These are phyloP conservation scores for Cossypha polioptera DNA, from an alignment of 2,797 vertebrate species.

Conservation along the genomic window DNA sequence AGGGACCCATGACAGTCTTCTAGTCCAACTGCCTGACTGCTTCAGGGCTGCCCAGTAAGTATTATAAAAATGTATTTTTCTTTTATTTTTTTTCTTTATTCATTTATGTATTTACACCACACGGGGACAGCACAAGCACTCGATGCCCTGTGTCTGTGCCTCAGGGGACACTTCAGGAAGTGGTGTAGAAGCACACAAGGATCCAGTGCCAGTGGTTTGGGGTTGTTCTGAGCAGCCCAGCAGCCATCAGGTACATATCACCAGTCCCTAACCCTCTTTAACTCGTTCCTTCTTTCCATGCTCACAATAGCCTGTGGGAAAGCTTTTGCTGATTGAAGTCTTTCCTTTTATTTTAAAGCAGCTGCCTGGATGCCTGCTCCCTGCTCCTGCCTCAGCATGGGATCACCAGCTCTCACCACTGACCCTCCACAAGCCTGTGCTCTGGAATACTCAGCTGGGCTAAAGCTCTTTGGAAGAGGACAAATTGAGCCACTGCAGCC, in stretches of 20 bases:
- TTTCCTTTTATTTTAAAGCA: not conserved
- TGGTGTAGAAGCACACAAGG: not conserved
- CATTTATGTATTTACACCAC: not conserved
- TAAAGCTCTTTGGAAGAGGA: not conserved
- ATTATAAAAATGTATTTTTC: not conserved
- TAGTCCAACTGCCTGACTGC: not conserved
- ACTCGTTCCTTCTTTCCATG: not conserved
- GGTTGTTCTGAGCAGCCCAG: not conserved
- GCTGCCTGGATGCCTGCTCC: not conserved
- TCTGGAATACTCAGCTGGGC: accelerated
- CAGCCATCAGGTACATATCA: not conserved
- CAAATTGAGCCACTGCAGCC: not conserved
- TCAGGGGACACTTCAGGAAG: not conserved
- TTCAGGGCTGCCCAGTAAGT: not conserved
- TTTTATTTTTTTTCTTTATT: not conserved
- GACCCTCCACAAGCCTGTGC: accelerated
- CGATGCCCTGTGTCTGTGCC: not conserved
- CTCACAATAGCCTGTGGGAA: not conserved
- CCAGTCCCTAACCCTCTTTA: not conserved
- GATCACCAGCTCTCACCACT: not conserved
- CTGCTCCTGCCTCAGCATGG: not conserved
- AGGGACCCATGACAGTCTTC: not conserved
- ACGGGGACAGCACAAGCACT: not conserved
- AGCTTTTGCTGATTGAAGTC: not conserved
- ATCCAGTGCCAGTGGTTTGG: not conserved